phyloP scores from a whole-genome alignment of 2,113 vertebrate species.

The Cyrtonyx montezumae region DNA sequence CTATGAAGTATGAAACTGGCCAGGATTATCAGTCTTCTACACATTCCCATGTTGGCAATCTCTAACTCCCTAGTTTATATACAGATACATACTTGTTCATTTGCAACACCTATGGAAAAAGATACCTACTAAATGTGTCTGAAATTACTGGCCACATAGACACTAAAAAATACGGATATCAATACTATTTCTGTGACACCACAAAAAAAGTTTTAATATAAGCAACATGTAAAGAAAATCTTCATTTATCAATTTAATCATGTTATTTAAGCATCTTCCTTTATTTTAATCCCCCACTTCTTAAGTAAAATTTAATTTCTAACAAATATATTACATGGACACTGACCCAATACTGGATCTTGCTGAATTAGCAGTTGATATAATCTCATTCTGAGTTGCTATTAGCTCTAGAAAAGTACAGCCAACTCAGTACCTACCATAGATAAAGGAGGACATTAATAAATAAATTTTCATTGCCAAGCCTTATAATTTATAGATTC shows the following conservation, averaged over 20 bases:
- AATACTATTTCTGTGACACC: not conserved
- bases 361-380: conserved; percentile 18
- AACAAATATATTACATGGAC: not conserved
- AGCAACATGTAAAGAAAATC: not conserved
- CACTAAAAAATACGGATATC: not conserved
- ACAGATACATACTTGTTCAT: not conserved
- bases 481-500: conserved; percentile 13
- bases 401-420: conserved; percentile 1
- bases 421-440: not conserved
- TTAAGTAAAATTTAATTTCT: not conserved
- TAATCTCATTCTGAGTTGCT: not conserved
- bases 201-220: not conserved
- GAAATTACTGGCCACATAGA: not conserved
- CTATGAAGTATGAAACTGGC: not conserved
- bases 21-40: not conserved
- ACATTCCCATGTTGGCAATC: fast-evolving
- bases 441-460: conserved; percentile 6
- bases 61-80: not conserved
- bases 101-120: not conserved
- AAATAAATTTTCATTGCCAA: not conserved
- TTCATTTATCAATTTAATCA: not conserved
- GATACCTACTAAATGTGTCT: not conserved
- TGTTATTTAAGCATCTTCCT: not conserved
- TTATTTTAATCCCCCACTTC: not conserved
- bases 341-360: not conserved